Base-by-base conservation (phyloP, 2,797 vertebrate species). In the Pipistrellus kuhlii region DNA sequence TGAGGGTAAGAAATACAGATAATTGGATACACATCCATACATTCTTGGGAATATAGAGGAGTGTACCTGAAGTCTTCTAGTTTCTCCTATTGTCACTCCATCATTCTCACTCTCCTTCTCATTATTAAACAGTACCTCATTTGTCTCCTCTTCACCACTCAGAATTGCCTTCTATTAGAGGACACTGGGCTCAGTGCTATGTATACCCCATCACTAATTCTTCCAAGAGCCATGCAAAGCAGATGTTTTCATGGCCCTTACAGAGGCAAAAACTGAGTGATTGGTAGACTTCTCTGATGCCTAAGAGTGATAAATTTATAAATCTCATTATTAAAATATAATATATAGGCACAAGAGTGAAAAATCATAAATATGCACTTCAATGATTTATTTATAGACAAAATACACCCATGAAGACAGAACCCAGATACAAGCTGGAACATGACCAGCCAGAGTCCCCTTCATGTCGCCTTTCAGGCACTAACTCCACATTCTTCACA, bases 81-180 rank as follows among this genome's bases (percentile, higher is more conserved):
- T 17, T 27, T 38, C 27, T 30, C 23, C 75, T 27, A 1, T 1
- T 1, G 8, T 5, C 44, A 69, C n/a, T 32, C 48, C 4, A 0
- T 21, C 69, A 1, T 27, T 25, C 66, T 46, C 38, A 30, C 6
- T 51, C 18, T n/a, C 27, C 21, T 41, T 44, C 48, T 32, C 44
- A 35, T 6, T 10, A 1, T 25, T 69, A 25, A 6, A 44, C 25
- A 32, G 14, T 5, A 2, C 3, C 12, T 80, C 59, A 4, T 38
- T 32, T 17, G 53, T n/a, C 38, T 84, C 38, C 59, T 48, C 9
- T 32, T 35, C 17, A 8, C 23, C 25, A 3, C 38, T 32, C 5
- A 41, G 57, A 41, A 8, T 1, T 12, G 21, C 15, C 51, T 21
- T 41, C 81, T 17, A 4, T 3, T 32, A 32, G n/a, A 71, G 51